phyloP scores from a whole-genome alignment of 2,888 invertebrate species.

The Lepidocyrtinus sp. region DNA sequence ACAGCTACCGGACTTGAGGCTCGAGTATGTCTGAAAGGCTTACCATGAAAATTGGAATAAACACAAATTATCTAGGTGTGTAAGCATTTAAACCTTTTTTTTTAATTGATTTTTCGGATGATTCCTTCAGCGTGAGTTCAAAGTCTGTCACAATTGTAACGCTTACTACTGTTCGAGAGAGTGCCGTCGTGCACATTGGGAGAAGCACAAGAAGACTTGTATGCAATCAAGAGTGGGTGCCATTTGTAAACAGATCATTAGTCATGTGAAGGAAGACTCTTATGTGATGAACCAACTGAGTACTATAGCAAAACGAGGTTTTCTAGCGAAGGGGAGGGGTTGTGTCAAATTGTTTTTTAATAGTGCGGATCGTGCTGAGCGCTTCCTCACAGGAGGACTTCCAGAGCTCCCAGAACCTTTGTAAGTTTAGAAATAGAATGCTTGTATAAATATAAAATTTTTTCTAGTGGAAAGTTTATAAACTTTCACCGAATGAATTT shows the following conservation, averaged over 20 bases:
- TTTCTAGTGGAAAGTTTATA: slow-evolving; percentile 15
- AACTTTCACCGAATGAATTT: not conserved
- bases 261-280: slow-evolving; percentile 72
- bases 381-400: slow-evolving; percentile 82
- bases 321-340: slow-evolving; percentile 87
- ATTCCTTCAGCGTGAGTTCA: slow-evolving; percentile 71
- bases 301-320: slow-evolving; percentile 86
- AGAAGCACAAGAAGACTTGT: slow-evolving; percentile 85
- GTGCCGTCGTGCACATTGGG: slow-evolving; percentile 94
- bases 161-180: slow-evolving; percentile 94
- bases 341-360: slow-evolving; percentile 93
- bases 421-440: slow-evolving; percentile 45
- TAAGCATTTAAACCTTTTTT: not conserved
- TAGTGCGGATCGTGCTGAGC: slow-evolving; percentile 88
- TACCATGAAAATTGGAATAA: slow-evolving; percentile 14
- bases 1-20: slow-evolving; percentile 83
- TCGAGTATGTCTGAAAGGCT: slow-evolving; percentile 73
- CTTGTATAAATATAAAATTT: too few relatives aligned
- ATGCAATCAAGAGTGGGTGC: slow-evolving; percentile 89
- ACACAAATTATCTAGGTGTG: slow-evolving; percentile 8
- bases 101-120: not conserved
- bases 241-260: slow-evolving; percentile 80
- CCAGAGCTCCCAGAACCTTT: slow-evolving; percentile 85
- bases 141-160: slow-evolving; percentile 93
- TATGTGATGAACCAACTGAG: slow-evolving; percentile 80